Evolutionary conservation across 2,888 invertebrate species (phyloP), one percentile per base, ranked within the genome.

Genomic region (Temnothorax rugatulus): DNA sequence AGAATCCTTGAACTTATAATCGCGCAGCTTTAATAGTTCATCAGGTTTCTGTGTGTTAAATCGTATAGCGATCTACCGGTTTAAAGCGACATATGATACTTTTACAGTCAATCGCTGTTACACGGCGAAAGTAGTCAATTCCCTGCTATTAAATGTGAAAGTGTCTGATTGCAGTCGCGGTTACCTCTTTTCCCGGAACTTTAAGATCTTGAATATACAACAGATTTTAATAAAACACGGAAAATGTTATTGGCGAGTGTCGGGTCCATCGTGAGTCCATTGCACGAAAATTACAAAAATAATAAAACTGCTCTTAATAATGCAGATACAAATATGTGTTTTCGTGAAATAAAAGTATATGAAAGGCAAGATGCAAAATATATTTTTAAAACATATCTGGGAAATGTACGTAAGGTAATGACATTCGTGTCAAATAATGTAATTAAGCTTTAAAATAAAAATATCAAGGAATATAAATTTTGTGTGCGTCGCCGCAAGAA

Each of bases 71-170:
- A 29, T 38, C 41, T 44, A 41, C 25, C 57, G 21, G 15, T 52
- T 9, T 18, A 8, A 41, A 44, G 25, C 25, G 18, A n/a, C 44
- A 44, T 15, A 44, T 15, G 41, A 15, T n/a, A 59, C 11, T 25
- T 38, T 63, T 44, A 44, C 8, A 5, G 7, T 29, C 38, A 13
- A 41, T 18, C n/a, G 1, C 38, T 25, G 44, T 74, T 59, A 29
- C 44, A 29, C 2, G 4, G 59, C 29, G 44, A 74, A 74, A 59
- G 57, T n/a, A 44, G 41, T 13, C 25, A 76, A 76, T 38, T 47
- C 1, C 21, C 13, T 11, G 50, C 3, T 9, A 63, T 76, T 64
- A 76, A 50, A 63, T 50, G 50, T 59, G 63, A 63, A 76, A 76
- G 63, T 63, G 5, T 64, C 38, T n/a, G 8, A 74, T 21, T 34